A percentile compares a stretch with the other conserved stretches of the same genome.
Evolutionary conservation across 2,888 invertebrate genomes (phyloP).

Genomic region (Liposcelis brunnea): DNA sequence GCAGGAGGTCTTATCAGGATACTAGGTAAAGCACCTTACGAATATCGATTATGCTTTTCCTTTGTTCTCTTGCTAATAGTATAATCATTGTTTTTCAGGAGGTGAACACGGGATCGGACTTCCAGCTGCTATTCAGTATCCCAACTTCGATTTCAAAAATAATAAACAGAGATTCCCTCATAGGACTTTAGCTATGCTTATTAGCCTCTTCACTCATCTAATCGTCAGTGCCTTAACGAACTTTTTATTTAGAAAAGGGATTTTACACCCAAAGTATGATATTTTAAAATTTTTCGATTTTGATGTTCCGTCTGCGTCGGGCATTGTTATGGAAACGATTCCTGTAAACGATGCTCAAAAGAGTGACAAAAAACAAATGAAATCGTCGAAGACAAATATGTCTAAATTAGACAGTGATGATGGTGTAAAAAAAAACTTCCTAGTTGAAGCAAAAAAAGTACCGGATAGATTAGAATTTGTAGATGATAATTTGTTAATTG

Average conservation of each 20-base stretch:
- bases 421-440: too few species aligned
- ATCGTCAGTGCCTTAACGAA: conserved; percentile 31
- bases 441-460: too few species aligned
- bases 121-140: conserved; percentile 37
- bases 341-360: too few species aligned
- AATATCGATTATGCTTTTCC: neutral
- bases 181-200: conserved; percentile 43
- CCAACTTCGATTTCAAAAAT: conserved; percentile 27
- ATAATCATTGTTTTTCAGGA: conserved; percentile 24
- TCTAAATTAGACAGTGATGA: too few species aligned
- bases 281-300: neutral
- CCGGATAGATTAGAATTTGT: too few species aligned
- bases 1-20: conserved; percentile 33
- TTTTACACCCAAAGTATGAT: conserved; percentile 18
- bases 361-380: too few species aligned
- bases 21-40: conserved; percentile 21
- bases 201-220: conserved; percentile 33
- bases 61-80: neutral
- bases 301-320: too few species aligned
- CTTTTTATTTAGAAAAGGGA: conserved; percentile 30
- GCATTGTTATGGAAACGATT: too few species aligned
- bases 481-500: too few species aligned
- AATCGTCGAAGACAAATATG: too few species aligned
- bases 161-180: conserved; percentile 45
- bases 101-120: conserved; percentile 39